Evolutionary conservation across 2,113 vertebrate genomes (phyloP).

Genomic region (Rynchops niger): DNA sequence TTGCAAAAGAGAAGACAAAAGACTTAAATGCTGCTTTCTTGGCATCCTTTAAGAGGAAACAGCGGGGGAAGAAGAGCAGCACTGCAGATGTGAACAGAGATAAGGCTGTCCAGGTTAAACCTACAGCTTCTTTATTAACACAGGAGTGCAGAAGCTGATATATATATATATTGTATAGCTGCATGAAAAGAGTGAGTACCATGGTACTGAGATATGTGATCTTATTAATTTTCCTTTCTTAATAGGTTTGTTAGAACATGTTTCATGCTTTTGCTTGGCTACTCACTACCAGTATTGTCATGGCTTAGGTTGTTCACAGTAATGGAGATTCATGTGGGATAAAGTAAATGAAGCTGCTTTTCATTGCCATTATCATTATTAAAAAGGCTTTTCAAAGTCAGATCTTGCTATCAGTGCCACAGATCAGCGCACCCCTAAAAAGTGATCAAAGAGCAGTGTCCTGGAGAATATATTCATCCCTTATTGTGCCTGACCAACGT

Average conservation of each 20-base stretch:
- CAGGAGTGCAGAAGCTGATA: not conserved
- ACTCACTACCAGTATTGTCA: not conserved
- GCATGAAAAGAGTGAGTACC: not conserved
- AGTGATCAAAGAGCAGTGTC: not conserved
- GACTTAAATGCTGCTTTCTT: conserved; percentile 46
- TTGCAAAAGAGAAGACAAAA: conserved; percentile 46
- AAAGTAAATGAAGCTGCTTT: conserved; percentile 23
- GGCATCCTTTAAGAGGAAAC: conserved; percentile 35
- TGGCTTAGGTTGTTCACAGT: not conserved
- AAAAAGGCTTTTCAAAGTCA: not conserved
- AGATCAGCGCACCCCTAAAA: not conserved
- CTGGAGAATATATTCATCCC: not conserved
- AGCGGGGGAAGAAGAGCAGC: not conserved
- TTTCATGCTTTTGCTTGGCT: not conserved
- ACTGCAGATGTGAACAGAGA: conserved; percentile 32
- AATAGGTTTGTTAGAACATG: not conserved
- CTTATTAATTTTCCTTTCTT: conserved; percentile 16
- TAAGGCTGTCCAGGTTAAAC: not conserved
- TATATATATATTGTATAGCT: not conserved
- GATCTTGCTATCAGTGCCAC: not conserved
- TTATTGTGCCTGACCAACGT: not conserved
- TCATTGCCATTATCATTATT: not conserved
- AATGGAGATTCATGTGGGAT: conserved; percentile 23
- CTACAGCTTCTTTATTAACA: not conserved
- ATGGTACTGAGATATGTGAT: not conserved